Conservation (phyloP, 2,113 vertebrate species). For the Melanerpes aurifrons region DNA sequence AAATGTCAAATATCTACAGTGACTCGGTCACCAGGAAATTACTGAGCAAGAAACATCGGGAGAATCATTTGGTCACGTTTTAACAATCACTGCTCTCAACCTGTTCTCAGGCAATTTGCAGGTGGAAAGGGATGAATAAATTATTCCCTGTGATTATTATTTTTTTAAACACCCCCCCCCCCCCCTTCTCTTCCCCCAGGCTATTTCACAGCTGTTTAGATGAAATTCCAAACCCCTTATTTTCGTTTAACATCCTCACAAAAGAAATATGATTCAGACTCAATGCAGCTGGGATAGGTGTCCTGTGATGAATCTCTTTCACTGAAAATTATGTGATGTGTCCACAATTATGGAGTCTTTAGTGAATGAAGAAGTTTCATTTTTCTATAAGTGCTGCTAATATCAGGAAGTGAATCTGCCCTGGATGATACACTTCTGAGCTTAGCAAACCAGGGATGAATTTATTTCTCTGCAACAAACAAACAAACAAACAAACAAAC, state of each 20-base stretch:
- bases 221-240: neutral
- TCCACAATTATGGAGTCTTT: neutral
- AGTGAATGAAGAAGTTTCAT: neutral
- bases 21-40: conserved; percentile 22
- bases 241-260: neutral
- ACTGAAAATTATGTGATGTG: neutral
- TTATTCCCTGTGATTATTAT: neutral
- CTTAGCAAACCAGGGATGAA: neutral
- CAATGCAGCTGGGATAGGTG: neutral
- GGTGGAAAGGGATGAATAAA: conserved; percentile 22
- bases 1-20: neutral
- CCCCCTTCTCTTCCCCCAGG: neutral
- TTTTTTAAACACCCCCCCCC: neutral
- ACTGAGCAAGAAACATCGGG: neutral
- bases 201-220: neutral
- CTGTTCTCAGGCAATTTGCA: neutral
- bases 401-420: neutral
- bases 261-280: neutral
- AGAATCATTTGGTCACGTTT: neutral
- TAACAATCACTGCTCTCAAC: neutral
- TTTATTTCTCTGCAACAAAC: neutral
- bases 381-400: neutral
- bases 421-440: neutral
- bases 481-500: neutral
- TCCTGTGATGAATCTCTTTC: neutral